phyloP scores from a whole-genome alignment of 2,797 vertebrate genomes.

The Darevskia nairensis region DNA sequence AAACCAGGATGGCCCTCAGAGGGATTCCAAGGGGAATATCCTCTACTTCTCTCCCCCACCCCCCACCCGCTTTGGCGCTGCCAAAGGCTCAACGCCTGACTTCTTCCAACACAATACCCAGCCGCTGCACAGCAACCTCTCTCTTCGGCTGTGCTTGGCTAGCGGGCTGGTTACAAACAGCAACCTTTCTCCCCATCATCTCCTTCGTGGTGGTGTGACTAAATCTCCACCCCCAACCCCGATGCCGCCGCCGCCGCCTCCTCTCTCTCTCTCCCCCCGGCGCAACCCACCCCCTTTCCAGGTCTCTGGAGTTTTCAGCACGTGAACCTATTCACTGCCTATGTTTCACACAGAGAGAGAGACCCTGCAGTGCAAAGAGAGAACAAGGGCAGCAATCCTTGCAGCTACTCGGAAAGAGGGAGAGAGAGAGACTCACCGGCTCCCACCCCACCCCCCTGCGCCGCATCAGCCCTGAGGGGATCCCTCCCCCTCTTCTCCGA shows the following conservation, averaged over 20 bases:
- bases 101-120: not conserved
- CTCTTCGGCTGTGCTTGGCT: not conserved
- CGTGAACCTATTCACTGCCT: constrained; percentile 22
- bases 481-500: constrained; percentile 18
- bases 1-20: not conserved
- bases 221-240: constrained; percentile 19
- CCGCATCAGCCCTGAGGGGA: constrained; percentile 20
- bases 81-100: not conserved
- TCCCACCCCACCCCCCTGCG: not conserved
- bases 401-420: not conserved
- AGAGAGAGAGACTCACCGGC: not conserved
- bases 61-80: not conserved
- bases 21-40: not conserved
- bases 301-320: constrained; percentile 46
- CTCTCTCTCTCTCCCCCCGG: not conserved
- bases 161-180: not conserved
- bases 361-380: constrained; percentile 29
- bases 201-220: not conserved
- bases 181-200: not conserved
- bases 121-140: not conserved
- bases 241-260: not conserved
- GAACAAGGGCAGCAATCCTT: not conserved
- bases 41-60: not conserved
- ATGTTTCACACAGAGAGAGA: constrained; percentile 26
- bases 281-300: no score